These are phyloP conservation scores for Plebejus argus DNA, from an alignment of 2,888 invertebrate genomes.

Conservation along the genomic window DNA sequence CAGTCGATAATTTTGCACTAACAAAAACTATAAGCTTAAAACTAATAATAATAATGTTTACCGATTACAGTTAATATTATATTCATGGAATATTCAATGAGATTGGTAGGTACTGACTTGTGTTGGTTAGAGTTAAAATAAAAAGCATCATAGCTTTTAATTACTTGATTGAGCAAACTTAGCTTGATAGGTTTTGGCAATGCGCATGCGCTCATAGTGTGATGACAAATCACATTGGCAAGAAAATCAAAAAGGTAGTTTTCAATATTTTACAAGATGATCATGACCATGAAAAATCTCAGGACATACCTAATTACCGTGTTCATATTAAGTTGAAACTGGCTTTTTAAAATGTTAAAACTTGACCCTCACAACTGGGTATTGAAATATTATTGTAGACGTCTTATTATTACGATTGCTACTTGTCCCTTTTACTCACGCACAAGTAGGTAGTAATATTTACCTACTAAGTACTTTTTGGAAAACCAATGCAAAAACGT, in stretches of 20 bases:
- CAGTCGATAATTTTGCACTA: slow-evolving; percentile 74
- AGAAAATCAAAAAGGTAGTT: neutral
- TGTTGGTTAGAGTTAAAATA: neutral
- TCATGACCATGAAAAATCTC: too few relatives aligned
- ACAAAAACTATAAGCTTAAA: slow-evolving; percentile 38
- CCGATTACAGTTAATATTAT: neutral
- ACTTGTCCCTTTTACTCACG: too few relatives aligned
- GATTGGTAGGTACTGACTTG: neutral
- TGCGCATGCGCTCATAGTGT: neutral
- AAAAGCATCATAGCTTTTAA: neutral
- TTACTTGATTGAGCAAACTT: neutral
- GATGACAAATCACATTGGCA: neutral
- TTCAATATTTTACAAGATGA: too few relatives aligned
- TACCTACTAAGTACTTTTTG: too few relatives aligned
- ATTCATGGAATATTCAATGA: neutral
- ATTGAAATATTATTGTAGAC: too few relatives aligned
- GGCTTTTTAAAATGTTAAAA: neutral
- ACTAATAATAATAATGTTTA: neutral
- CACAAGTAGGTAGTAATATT: too few relatives aligned
- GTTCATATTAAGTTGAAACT: too few relatives aligned
- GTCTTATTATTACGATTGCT: too few relatives aligned
- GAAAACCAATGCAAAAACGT: too few relatives aligned
- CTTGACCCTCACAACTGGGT: neutral
- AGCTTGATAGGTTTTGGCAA: neutral
- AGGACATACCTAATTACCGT: too few relatives aligned